phyloP scores from a whole-genome alignment of 2,797 vertebrate genomes.

The Euthynnus affinis region DNA sequence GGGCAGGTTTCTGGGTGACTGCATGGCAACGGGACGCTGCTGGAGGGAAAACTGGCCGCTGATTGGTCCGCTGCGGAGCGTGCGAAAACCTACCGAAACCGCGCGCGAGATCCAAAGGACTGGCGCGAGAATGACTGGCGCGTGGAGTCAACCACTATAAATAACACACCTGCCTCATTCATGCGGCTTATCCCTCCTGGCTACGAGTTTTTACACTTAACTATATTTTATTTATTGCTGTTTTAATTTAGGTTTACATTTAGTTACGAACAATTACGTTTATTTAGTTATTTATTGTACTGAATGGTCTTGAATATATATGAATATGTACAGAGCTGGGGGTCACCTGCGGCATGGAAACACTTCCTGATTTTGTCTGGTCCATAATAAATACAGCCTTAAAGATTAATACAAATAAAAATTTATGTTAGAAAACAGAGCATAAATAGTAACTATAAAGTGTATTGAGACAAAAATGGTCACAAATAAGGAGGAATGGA shows the following conservation, averaged over 20 bases:
- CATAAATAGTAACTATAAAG: too few relatives aligned
- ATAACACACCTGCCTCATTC: neutral
- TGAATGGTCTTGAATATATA: too few relatives aligned
- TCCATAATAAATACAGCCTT: neutral
- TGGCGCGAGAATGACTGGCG: conserved; percentile 60
- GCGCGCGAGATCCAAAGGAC: conserved; percentile 65
- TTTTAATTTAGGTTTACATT: neutral
- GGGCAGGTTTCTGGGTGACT: conserved; percentile 27
- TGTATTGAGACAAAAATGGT: too few relatives aligned
- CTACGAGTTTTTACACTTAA: neutral
- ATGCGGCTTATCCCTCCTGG: neutral
- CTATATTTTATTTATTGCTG: neutral
- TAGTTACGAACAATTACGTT: too few relatives aligned
- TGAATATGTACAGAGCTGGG: neutral
- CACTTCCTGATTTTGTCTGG: neutral
- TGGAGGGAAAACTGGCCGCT: conserved; percentile 25
- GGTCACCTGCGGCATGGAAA: too few relatives aligned
- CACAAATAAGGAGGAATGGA: too few relatives aligned
- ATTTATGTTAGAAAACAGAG: too few relatives aligned
- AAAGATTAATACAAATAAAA: neutral
- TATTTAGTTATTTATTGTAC: too few relatives aligned
- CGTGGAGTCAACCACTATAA: neutral
- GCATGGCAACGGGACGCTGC: conserved; percentile 75
- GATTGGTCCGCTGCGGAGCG: conserved; percentile 65
- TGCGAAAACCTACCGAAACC: conserved; percentile 43